These are phyloP conservation scores for Baronia brevicornis DNA, from an alignment of 2,888 invertebrate species.

Conservation along the genomic window DNA sequence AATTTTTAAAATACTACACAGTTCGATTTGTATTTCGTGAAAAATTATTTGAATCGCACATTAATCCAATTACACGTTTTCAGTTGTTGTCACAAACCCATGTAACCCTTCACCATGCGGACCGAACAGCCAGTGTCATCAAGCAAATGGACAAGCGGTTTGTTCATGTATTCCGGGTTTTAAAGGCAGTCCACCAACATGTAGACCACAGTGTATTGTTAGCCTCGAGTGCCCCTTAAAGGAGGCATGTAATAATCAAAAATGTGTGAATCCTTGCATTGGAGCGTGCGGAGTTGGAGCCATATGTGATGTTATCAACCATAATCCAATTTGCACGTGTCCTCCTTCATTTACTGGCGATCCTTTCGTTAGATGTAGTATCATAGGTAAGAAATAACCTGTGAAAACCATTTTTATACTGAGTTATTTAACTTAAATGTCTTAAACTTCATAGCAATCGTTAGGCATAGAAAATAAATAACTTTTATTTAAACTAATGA, in stretches of 20 bases:
- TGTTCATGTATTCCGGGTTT: slow-evolving; percentile 85
- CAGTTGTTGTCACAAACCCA: slow-evolving; percentile 68
- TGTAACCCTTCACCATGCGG: slow-evolving; percentile 88
- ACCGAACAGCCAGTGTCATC: slow-evolving; percentile 83
- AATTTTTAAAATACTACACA: too few relatives aligned
- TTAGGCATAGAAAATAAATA: too few relatives aligned
- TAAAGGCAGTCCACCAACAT: slow-evolving; percentile 84
- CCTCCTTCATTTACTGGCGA: slow-evolving; percentile 84
- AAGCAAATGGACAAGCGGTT: slow-evolving; percentile 79
- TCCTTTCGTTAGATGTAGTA: slow-evolving; percentile 82
- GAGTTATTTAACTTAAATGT: too few relatives aligned
- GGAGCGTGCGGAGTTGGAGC: slow-evolving; percentile 86
- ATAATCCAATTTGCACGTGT: slow-evolving; percentile 86
- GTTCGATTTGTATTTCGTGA: too few relatives aligned
- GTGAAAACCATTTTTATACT: too few relatives aligned
- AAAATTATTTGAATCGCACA: too few relatives aligned
- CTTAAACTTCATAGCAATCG: too few relatives aligned
- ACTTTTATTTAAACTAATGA: neutral
- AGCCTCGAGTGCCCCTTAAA: slow-evolving; percentile 83
- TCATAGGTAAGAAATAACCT: slow-evolving; percentile 46
- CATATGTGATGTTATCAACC: slow-evolving; percentile 83
- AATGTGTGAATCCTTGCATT: slow-evolving; percentile 85
- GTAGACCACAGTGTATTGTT: slow-evolving; percentile 85
- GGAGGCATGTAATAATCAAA: slow-evolving; percentile 82
- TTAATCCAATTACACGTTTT: slow-evolving; percentile 27